Evolutionary conservation across 1,140 invertebrate genomes (phyloP).

Genomic region (Rhizoglyphus robini): DNA sequence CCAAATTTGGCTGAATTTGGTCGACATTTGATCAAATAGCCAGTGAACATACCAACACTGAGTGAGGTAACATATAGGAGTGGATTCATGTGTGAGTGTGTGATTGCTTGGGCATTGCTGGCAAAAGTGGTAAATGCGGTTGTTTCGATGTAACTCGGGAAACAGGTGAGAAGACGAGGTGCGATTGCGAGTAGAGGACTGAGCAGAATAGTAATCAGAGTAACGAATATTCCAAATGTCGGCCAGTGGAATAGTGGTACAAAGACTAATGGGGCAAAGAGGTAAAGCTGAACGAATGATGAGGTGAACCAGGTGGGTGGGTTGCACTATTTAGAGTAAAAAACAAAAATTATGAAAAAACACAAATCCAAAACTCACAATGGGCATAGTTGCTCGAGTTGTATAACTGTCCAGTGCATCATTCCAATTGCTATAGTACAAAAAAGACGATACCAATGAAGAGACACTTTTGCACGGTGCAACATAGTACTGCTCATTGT

Average conservation of each 20-base stretch:
- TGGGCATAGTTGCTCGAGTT: neutral
- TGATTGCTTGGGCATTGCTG: neutral
- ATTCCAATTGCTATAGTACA: conserved; percentile 16
- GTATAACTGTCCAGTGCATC: neutral
- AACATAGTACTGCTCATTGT: neutral
- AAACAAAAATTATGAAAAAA: neutral
- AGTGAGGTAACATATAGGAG: neutral
- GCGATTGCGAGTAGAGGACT: neutral
- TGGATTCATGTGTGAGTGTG: conserved; percentile 1
- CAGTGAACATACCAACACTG: neutral
- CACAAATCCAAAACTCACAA: neutral
- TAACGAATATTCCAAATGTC: neutral
- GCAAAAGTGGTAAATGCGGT: neutral
- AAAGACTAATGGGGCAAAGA: neutral
- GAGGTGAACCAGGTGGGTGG: conserved; percentile 3
- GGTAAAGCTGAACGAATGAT: neutral
- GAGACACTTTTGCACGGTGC: neutral
- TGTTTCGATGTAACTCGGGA: neutral
- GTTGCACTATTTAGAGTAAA: neutral
- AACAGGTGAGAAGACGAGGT: neutral
- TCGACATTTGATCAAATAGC: neutral
- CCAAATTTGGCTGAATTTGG: neutral
- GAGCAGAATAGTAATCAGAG: neutral
- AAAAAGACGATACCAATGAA: neutral
- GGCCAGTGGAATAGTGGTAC: neutral